phyloP scores from a whole-genome alignment of 2,797 vertebrate genomes.

The Gymnopithys bicolor region DNA sequence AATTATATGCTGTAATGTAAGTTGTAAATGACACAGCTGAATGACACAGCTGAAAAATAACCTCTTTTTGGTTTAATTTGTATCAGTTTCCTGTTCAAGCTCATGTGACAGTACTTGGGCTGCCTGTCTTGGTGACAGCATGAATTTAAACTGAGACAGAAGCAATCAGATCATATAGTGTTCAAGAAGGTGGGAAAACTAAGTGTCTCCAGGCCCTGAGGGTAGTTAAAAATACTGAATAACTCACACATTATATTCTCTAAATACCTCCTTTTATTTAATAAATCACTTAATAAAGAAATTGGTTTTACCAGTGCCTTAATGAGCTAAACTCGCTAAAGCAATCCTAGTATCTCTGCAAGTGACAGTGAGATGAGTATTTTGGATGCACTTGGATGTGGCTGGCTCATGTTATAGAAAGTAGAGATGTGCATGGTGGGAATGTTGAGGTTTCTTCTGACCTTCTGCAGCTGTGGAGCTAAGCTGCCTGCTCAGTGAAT shows the following conservation, averaged over 20 bases:
- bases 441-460: constrained; percentile 1
- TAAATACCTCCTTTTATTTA: not conserved
- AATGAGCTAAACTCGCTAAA: not conserved
- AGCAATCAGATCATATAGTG: not conserved
- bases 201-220: not conserved
- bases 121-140: not conserved
- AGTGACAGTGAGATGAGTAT: not conserved
- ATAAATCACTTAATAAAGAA: not conserved
- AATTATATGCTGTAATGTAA: not conserved
- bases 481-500: not conserved
- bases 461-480: not conserved
- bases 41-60: not conserved
- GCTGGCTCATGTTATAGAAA: not conserved
- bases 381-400: not conserved
- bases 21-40: not conserved
- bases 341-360: not conserved
- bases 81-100: not conserved
- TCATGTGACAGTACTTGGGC: not conserved
- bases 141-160: not conserved
- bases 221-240: not conserved
- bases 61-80: not conserved
- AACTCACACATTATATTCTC: not conserved
- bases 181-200: not conserved
- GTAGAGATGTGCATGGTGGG: not conserved
- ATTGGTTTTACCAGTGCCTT: not conserved